These are phyloP conservation scores for Sinhomidia bicolor DNA, from an alignment of 2,888 invertebrate species.

Conservation along the genomic window DNA sequence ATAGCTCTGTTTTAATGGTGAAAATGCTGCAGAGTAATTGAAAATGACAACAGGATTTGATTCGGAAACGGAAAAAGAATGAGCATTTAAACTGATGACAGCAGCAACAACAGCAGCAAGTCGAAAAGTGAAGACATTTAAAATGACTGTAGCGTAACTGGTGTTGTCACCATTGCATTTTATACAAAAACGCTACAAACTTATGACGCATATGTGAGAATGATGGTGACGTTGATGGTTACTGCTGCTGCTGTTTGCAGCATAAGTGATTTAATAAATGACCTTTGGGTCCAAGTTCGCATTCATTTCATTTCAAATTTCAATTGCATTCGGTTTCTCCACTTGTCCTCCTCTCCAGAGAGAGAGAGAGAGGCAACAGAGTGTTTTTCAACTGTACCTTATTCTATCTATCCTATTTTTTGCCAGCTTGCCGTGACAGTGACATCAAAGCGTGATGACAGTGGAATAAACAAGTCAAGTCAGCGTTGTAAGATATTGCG, in stretches of 20 bases:
- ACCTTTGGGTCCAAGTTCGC: slow-evolving; percentile 64
- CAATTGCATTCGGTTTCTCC: slow-evolving; percentile 57
- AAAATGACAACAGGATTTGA: slow-evolving; percentile 6
- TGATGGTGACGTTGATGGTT: slow-evolving; percentile 11
- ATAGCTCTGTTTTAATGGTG: too few relatives aligned
- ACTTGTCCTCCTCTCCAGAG: slow-evolving; percentile 20
- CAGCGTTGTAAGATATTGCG: background rate
- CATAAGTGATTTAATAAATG: slow-evolving; percentile 41
- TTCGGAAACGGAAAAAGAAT: too few relatives aligned
- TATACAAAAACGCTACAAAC: background rate
- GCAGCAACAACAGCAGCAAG: too few relatives aligned
- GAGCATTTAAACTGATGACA: too few relatives aligned
- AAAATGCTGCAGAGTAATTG: too few relatives aligned
- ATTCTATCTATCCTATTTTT: background rate
- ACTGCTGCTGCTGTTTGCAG: background rate
- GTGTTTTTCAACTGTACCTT: background rate
- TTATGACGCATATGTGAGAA: background rate
- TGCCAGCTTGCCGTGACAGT: slow-evolving; percentile 63
- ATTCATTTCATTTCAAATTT: slow-evolving; percentile 54
- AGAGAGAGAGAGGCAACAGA: background rate
- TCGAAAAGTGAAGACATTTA: background rate
- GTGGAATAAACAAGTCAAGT: slow-evolving; percentile 25
- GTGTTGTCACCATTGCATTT: slow-evolving; percentile 6
- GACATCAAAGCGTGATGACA: slow-evolving; percentile 54
- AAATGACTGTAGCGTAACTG: slow-evolving; percentile 5